Evolutionary conservation across 92 coral and sea anemone species (phyloP).

Genomic region (Porites cylindrica): DNA sequence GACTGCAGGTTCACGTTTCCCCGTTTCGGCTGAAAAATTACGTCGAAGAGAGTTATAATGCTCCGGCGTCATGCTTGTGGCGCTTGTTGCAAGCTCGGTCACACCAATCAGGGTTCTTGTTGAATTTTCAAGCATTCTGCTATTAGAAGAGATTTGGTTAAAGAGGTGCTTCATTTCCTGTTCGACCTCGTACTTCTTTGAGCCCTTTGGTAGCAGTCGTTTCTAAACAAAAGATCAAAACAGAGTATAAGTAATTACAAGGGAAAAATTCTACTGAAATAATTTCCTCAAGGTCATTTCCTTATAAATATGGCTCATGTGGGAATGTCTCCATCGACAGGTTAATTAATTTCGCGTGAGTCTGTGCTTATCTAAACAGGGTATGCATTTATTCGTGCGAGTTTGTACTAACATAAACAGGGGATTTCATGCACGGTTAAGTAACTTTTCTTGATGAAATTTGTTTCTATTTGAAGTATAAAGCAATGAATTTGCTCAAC

Average conservation of each 20-base stretch:
- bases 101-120: constrained; percentile 9
- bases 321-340: too few relatives aligned
- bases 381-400: too few relatives aligned
- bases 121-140: background rate
- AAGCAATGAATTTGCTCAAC: too few relatives aligned
- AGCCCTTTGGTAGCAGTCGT: constrained; percentile 11
- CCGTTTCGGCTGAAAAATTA: background rate
- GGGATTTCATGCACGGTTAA: too few relatives aligned
- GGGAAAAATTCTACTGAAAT: too few relatives aligned
- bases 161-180: background rate
- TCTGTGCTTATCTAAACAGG: too few relatives aligned
- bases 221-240: background rate
- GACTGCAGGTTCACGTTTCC: constrained; percentile 32
- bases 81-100: background rate
- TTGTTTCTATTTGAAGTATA: too few relatives aligned
- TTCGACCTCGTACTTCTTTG: constrained; percentile 22
- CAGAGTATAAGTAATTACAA: background rate
- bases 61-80: constrained; percentile 49
- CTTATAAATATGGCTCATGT: too few relatives aligned
- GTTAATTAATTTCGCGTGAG: too few relatives aligned
- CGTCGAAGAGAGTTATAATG: constrained; percentile 59
- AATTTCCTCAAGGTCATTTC: too few relatives aligned
- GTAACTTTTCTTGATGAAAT: too few relatives aligned
- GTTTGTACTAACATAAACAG: too few relatives aligned
- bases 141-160: background rate